phyloP scores from a whole-genome alignment of 2,113 vertebrate genomes.

The Heliornis fulica region DNA sequence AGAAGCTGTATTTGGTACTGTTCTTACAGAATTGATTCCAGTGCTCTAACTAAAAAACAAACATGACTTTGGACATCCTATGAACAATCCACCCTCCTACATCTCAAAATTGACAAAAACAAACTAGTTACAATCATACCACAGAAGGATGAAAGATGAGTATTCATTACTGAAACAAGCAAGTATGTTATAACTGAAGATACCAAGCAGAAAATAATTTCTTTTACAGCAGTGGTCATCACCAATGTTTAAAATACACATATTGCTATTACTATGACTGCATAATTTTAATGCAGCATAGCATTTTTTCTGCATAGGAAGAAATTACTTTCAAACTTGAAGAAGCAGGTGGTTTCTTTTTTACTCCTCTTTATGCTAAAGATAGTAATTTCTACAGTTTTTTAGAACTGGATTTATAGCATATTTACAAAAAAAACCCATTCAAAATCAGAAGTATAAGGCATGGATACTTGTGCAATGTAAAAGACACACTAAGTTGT shows the following conservation, averaged over 20 bases:
- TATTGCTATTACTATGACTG: neutral
- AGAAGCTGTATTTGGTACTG: neutral
- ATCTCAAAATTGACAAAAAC: neutral
- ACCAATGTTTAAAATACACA: constrained; percentile 6
- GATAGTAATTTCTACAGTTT: neutral
- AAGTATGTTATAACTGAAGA: neutral
- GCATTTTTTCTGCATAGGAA: neutral
- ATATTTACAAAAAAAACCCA: neutral
- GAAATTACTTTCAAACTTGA: constrained; percentile 40
- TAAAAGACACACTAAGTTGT: neutral
- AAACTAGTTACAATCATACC: neutral
- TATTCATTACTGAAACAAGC: neutral
- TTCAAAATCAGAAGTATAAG: neutral
- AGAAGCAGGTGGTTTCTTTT: constrained; percentile 45
- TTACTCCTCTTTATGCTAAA: constrained; percentile 25
- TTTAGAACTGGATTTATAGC: constrained; percentile 16
- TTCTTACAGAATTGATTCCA: neutral
- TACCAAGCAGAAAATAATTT: neutral
- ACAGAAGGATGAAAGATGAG: neutral
- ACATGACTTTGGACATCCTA: neutral
- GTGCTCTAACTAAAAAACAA: neutral
- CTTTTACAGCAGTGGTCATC: neutral
- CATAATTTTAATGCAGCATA: constrained; percentile 33
- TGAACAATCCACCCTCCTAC: neutral
- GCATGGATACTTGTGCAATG: neutral